Percentiles rank a stretch among this genome's conserved stretches.
Evolutionary conservation across 2,113 vertebrate genomes (phyloP).

Genomic region (Vimba vimba): DNA sequence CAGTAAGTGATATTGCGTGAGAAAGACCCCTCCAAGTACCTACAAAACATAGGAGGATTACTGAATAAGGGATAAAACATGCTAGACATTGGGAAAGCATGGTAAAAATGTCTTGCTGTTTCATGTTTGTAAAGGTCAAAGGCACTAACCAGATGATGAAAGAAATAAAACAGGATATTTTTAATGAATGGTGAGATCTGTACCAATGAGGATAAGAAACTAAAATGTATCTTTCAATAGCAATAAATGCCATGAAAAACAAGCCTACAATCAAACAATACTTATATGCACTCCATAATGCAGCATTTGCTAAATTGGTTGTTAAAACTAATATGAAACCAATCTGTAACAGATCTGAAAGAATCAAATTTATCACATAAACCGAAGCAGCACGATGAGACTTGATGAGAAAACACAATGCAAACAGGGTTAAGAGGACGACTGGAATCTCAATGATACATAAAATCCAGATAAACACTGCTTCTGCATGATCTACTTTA

Average conservation of each 20-base stretch:
- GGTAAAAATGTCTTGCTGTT: not conserved
- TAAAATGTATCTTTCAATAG: constrained; percentile 12
- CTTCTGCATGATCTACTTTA: not conserved
- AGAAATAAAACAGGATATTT: constrained; percentile 1
- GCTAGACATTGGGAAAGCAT: not conserved
- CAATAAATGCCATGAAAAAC: constrained; percentile 15
- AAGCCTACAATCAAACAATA: constrained; percentile 13
- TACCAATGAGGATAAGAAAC: constrained; percentile 30
- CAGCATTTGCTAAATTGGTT: not conserved
- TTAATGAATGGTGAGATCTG: constrained; percentile 4
- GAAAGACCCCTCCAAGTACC: constrained; percentile 19
- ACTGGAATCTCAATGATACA: constrained; percentile 2
- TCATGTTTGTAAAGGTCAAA: not conserved
- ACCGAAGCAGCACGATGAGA: constrained; percentile 3
- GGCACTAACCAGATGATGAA: constrained; percentile 15
- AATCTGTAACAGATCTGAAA: constrained; percentile 32
- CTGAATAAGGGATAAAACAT: constrained; percentile 9
- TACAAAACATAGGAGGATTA: constrained; percentile 20
- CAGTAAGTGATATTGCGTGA: constrained; percentile 6
- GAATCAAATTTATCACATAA: constrained; percentile 26
- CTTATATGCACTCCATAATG: constrained; percentile 1
- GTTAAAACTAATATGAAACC: not conserved
- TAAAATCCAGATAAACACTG: constrained; percentile 13
- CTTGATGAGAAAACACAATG: constrained; percentile 15
- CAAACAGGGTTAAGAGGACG: constrained; percentile 10